Base-by-base conservation (phyloP, 37 sponge, comb jelly and placozoan genomes). In the Amphimedon queenslandica region DNA sequence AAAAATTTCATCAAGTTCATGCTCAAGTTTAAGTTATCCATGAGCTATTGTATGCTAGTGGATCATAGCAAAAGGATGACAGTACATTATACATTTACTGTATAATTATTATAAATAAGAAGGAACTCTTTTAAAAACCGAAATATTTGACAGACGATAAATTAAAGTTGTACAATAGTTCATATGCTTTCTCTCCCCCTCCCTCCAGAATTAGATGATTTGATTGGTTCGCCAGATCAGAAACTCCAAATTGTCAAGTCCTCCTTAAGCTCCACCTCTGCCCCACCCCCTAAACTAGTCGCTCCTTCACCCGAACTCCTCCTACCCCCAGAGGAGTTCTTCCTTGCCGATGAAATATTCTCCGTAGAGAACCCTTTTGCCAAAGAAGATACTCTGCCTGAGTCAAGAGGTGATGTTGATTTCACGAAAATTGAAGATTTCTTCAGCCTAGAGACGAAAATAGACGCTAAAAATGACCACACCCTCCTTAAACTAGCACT, bases 381-480 rank as follows among this genome's bases (percentile, higher is more conserved):
- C 6, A 24, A 42, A 2, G 75, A 61, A 5, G 23, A 4, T 37
- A 6, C 61, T 3, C n/a, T 39, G 24, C 3, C 2, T 33, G 32
- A 39, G 36, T 29, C 30, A 4, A 61, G 60, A 8, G 63, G 34
- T 18, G 83, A 82, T 24, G 58, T 82, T 20, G 83, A 82, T 60
- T 82, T 82, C 69, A 73, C 83, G 3, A 68, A 63, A 28, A 76
- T 68, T 3, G 83, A 82, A 39, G 75, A 75, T 37, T 75, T 82
- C 28, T 42, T 82, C 2, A 75, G 66, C 30, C 63, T 82, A 0
- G 83, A 82, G 56, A 72, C 83, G 21, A 69, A 75, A n/a, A 82
- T 82, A 21, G 83, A 82, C 55, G 83, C 76, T 36, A 56, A 68
- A 33, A 75, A 67, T 30, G 83, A 82, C 40, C 76, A 82, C 55